Evolutionary conservation across 2,113 vertebrate species (phyloP), one percentile per base, ranked within the genome.

Genomic region (Paraplagusia blochii): DNA sequence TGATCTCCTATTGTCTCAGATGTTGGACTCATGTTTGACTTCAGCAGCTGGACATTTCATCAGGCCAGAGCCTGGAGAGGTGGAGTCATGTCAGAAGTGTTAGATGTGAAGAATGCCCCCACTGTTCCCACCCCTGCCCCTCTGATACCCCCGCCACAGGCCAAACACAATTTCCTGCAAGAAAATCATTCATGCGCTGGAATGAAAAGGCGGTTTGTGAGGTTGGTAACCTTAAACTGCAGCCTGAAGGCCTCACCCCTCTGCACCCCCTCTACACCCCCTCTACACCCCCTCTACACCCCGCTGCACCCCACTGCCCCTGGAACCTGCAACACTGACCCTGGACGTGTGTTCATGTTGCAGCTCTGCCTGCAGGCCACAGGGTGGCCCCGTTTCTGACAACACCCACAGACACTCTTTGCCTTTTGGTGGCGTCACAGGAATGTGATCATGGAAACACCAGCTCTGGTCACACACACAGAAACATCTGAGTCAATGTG

Each of bases 381-480:
- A 58, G 69, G 64, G 75, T 67, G 82, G 71, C 83, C 86, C 70
- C 76, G 79, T 86, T 86, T 68, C 79, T 53, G 39, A 53, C 4
- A 58, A 62, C 45, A 42, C 70, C 73, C 49, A 51, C 33, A 43
- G 3, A 5, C 38, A 39, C n/a, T n/a, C n/a, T n/a, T n/a, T n/a
- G n/a, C n/a, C n/a, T n/a, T n/a, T n/a, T n/a, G n/a, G n/a, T n/a
- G n/a, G n/a, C n/a, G n/a, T n/a, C n/a, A n/a, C n/a, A n/a, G n/a
- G n/a, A n/a, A n/a, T n/a, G n/a, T n/a, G n/a, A n/a, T n/a, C n/a
- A n/a, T n/a, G n/a, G n/a, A n/a, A n/a, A n/a, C n/a, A n/a, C n/a
- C n/a, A n/a, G n/a, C n/a, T n/a, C n/a, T n/a, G n/a, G n/a, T n/a
- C 38, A 39, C 38, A 39, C 38, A 39, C 38, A 39, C 38, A 39